phyloP scores from a whole-genome alignment of 2,888 invertebrate genomes.

The Parnassius orleans region DNA sequence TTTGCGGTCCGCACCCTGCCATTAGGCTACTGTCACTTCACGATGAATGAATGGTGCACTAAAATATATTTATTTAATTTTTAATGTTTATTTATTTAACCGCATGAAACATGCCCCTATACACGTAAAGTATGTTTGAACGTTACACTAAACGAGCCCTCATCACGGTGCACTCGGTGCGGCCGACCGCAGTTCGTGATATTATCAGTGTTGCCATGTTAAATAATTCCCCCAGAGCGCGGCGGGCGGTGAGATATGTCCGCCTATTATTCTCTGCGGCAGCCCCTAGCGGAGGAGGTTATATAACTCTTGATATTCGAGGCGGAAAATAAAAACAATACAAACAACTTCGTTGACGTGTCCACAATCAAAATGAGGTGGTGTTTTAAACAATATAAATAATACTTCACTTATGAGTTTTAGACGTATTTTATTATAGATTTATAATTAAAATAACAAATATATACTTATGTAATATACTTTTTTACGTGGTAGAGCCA shows the following conservation, averaged over 20 bases:
- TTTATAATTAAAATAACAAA: too few species aligned
- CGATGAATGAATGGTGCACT: too few species aligned
- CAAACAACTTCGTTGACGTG: too few species aligned
- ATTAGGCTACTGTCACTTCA: too few species aligned
- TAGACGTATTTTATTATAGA: too few species aligned
- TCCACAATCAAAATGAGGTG: too few species aligned
- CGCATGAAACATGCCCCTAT: constrained; percentile 6
- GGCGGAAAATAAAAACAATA: background rate
- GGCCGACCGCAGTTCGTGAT: constrained; percentile 25
- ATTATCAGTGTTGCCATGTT: constrained; percentile 25
- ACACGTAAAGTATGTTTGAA: constrained; percentile 9
- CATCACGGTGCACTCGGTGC: constrained; percentile 1
- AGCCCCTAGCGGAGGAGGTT: background rate
- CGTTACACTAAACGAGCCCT: constrained; percentile 9
- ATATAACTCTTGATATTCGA: background rate
- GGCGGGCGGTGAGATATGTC: constrained; percentile 22
- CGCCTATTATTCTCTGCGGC: constrained; percentile 16
- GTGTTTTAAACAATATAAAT: too few species aligned
- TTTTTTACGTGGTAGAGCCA: too few species aligned
- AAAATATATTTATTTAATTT: too few species aligned
- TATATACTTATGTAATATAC: too few species aligned
- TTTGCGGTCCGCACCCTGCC: too few species aligned
- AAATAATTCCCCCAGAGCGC: constrained; percentile 25
- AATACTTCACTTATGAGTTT: too few species aligned
- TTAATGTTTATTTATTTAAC: background rate